Conservation (phyloP, 2,113 vertebrate species). For the Felis catus region DNA sequence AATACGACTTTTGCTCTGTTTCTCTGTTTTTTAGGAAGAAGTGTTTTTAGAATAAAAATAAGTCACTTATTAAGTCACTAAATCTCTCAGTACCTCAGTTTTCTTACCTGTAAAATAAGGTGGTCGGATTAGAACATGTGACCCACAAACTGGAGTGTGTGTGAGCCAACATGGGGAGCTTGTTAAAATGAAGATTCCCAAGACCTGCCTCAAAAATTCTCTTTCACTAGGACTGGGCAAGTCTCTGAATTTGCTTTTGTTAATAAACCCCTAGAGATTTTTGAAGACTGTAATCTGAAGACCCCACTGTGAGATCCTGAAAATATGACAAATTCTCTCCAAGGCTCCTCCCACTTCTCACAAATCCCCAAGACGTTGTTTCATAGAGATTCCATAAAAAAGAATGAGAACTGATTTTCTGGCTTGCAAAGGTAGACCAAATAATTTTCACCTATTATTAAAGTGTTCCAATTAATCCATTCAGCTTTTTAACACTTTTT, state of each 20-base stretch:
- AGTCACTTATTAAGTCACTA: background rate
- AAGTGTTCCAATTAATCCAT: background rate
- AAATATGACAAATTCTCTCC: background rate
- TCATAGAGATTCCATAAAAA: background rate
- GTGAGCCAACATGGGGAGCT: background rate
- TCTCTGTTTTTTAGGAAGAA: background rate
- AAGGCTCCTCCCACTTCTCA: background rate
- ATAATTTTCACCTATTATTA: background rate
- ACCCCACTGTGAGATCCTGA: background rate
- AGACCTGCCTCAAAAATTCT: background rate
- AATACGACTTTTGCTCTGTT: background rate
- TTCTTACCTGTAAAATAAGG: conserved; percentile 19
- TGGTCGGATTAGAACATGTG: background rate
- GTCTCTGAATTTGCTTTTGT: background rate
- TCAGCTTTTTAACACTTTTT: background rate
- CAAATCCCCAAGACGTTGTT: background rate
- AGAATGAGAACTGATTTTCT: background rate
- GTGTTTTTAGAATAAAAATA: background rate
- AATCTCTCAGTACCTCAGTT: background rate
- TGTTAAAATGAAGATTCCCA: background rate
- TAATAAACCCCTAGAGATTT: background rate
- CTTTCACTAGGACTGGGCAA: background rate
- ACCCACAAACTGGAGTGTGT: background rate
- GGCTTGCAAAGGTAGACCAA: background rate
- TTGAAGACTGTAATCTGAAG: background rate